A percentile compares a stretch with the other conserved stretches of the same genome.
Evolutionary conservation across 2,888 invertebrate genomes (phyloP).

Genomic region (Anagyrus pseudococci): DNA sequence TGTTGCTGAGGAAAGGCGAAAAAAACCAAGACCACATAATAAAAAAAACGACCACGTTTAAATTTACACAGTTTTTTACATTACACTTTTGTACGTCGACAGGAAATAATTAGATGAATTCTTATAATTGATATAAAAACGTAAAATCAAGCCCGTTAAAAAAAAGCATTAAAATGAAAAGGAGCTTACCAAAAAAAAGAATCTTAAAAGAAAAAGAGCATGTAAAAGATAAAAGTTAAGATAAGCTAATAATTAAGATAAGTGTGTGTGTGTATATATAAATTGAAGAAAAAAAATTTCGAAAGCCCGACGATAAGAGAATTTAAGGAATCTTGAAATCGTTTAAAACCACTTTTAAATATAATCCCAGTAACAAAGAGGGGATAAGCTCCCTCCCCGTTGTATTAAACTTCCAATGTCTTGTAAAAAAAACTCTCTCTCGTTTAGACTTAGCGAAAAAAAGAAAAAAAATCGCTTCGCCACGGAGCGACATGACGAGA

Average conservation of each 20-base stretch:
- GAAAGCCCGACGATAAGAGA: conserved; percentile 12
- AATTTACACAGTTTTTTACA: conserved; percentile 53
- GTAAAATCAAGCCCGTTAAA: conserved; percentile 16
- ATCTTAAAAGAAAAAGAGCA: conserved; percentile 9
- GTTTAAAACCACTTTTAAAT: conserved; percentile 8
- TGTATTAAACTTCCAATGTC: too few species aligned
- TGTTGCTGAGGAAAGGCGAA: conserved; percentile 1
- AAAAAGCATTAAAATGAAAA: conserved; percentile 26
- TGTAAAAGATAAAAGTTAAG: not conserved
- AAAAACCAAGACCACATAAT: conserved; percentile 40
- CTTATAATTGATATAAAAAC: conserved; percentile 30
- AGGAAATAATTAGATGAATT: conserved; percentile 42
- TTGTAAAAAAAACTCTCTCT: too few species aligned
- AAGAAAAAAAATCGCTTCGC: too few species aligned
- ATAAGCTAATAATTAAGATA: conserved; percentile 7
- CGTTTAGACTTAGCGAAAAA: too few species aligned
- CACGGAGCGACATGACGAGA: too few species aligned
- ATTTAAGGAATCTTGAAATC: conserved; percentile 15
- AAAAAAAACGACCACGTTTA: conserved; percentile 37
- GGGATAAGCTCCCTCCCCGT: too few species aligned
- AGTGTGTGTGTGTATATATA: conserved; percentile 24
- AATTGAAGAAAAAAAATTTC: conserved; percentile 17
- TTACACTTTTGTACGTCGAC: conserved; percentile 51
- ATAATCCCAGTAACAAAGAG: too few species aligned
- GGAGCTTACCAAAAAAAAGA: conserved; percentile 26